Evolutionary conservation across 2,888 invertebrate genomes (phyloP).

Genomic region (Nudaria mundana): DNA sequence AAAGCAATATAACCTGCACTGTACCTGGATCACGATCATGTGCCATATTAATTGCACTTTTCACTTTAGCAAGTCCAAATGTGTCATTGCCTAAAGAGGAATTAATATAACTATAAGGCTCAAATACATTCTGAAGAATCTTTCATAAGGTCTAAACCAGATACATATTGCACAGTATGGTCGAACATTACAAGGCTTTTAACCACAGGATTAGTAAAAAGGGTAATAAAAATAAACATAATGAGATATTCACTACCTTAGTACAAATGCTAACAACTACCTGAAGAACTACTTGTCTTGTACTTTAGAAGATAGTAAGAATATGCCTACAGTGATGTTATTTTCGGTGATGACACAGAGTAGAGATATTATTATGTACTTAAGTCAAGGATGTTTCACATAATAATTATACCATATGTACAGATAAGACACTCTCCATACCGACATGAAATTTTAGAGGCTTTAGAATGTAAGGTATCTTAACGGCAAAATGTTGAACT

Average conservation of each 20-base stretch:
- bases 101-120: constrained; percentile 79
- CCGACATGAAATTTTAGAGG: too few species aligned
- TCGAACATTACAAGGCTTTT: constrained; percentile 83
- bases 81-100: constrained; percentile 82
- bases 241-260: constrained; percentile 75
- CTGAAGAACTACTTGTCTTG: constrained; percentile 53
- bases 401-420: too few species aligned
- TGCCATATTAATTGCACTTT: too few species aligned
- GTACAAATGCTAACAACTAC: constrained; percentile 74
- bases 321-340: constrained; percentile 42
- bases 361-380: too few species aligned
- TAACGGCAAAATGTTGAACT: too few species aligned
- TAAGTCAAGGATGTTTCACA: too few species aligned
- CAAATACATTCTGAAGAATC: constrained; percentile 83
- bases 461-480: too few species aligned
- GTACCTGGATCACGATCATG: too few species aligned
- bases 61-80: too few species aligned
- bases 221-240: constrained; percentile 72
- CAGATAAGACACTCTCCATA: too few species aligned
- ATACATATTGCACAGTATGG: constrained; percentile 84
- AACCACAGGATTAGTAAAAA: constrained; percentile 80
- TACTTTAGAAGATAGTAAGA: constrained; percentile 35
- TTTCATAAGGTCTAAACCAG: constrained; percentile 75
- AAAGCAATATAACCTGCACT: too few species aligned
- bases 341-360: constrained; percentile 47